Percentiles rank a stretch among this genome's conserved stretches.
Conservation (phyloP, 2,113 vertebrate genomes). For the Paracanthobrama guichenoti region DNA sequence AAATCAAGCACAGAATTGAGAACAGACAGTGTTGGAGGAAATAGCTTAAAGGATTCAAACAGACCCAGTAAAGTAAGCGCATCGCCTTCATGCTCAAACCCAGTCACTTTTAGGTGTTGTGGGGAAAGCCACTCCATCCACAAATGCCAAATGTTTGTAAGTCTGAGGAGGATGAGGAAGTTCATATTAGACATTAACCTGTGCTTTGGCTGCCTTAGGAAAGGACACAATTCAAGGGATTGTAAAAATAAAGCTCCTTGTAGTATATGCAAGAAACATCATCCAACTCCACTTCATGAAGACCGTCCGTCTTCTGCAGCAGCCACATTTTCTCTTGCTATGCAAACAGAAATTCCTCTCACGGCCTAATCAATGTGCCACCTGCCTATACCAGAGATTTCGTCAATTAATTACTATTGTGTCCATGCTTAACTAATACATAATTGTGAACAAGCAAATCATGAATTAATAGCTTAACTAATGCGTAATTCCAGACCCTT, state of each 20-base stretch:
- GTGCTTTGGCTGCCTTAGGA: conserved; percentile 51
- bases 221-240: conserved; percentile 47
- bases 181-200: conserved; percentile 50
- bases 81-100: background rate
- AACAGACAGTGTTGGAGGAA: conserved; percentile 1
- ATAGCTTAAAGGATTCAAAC: background rate
- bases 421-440: too few species aligned
- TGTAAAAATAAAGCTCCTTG: background rate
- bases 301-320: conserved; percentile 9
- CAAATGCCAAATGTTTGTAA: conserved; percentile 49
- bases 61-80: background rate
- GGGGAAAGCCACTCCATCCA: conserved; percentile 55
- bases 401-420: too few species aligned
- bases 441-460: too few species aligned
- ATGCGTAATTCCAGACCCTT: too few species aligned
- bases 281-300: conserved; percentile 55
- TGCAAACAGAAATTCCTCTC: conserved; percentile 15
- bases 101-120: conserved; percentile 34
- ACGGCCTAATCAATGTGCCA: too few species aligned
- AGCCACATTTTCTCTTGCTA: background rate
- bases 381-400: too few species aligned
- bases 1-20: background rate
- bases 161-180: conserved; percentile 32
- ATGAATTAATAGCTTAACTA: too few species aligned
- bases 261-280: conserved; percentile 28